A percentile compares a stretch with the other conserved stretches of the same genome.
phyloP scores from a whole-genome alignment of 1,140 invertebrate genomes.

The Drosophila ficusphila region DNA sequence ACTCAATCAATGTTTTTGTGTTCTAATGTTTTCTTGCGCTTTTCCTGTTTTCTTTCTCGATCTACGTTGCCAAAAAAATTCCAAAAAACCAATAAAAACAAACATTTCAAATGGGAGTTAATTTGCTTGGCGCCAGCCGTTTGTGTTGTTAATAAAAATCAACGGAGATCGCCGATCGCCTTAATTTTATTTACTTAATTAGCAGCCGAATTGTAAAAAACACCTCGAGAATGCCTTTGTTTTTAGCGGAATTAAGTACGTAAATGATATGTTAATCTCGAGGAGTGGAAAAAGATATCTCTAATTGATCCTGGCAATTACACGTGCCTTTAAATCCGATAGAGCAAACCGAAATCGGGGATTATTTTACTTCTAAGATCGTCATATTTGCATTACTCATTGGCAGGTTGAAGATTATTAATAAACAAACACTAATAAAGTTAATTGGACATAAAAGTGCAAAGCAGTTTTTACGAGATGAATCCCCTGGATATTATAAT shows the following conservation, averaged over 20 bases:
- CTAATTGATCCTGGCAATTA: neutral
- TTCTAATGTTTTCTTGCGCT: conserved; percentile 44
- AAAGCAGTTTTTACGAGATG: conserved; percentile 21
- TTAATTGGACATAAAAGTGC: conserved; percentile 57
- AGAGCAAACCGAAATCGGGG: conserved; percentile 12
- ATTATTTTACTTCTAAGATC: too few relatives aligned
- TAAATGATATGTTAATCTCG: neutral
- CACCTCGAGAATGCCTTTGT: conserved; percentile 23
- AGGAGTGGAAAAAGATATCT: neutral
- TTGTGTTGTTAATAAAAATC: conserved; percentile 69
- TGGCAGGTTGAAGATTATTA: conserved; percentile 34
- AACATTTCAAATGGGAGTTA: conserved; percentile 55
- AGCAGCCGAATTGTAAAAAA: conserved; percentile 60
- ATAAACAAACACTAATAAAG: conserved; percentile 28
- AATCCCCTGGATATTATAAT: neutral
- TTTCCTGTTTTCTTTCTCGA: conserved; percentile 60
- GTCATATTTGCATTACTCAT: conserved; percentile 33
- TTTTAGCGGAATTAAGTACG: conserved; percentile 14
- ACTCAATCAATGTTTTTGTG: conserved; percentile 52
- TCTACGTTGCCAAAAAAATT: conserved; percentile 44
- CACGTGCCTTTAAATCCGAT: neutral
- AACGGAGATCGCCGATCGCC: conserved; percentile 45
- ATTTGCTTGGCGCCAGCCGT: conserved; percentile 68
- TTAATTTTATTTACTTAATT: conserved; percentile 76
- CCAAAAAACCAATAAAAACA: conserved; percentile 1